Evolutionary conservation across 2,888 invertebrate species (phyloP).

Genomic region (Hypercompe scribonia): DNA sequence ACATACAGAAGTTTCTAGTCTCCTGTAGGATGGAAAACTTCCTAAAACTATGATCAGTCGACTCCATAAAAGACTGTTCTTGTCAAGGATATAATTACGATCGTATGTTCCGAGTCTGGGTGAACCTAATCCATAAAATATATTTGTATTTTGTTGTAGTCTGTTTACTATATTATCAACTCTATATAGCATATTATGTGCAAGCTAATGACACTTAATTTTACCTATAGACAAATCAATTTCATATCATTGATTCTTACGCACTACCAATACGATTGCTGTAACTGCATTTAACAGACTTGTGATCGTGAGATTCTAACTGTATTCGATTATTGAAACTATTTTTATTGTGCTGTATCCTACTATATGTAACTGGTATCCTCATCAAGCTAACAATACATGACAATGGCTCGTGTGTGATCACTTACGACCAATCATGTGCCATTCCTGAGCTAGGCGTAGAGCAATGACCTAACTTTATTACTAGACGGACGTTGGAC

Average conservation of each 20-base stretch:
- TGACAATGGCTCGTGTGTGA: slow-evolving; percentile 33
- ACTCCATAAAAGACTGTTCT: background rate
- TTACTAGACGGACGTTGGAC: slow-evolving; percentile 52
- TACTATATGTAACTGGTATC: slow-evolving; percentile 54
- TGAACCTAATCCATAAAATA: background rate
- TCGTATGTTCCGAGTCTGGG: background rate
- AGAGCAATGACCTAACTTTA: slow-evolving; percentile 63
- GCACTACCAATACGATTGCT: too few species aligned
- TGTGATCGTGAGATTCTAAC: background rate
- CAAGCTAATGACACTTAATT: background rate
- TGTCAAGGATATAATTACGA: background rate
- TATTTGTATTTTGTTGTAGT: background rate
- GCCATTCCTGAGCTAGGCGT: slow-evolving; percentile 33
- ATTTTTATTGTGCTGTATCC: background rate
- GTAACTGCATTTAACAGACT: background rate
- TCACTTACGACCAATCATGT: slow-evolving; percentile 31
- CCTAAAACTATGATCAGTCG: too few species aligned
- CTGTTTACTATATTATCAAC: background rate
- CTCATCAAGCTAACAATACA: slow-evolving; percentile 55
- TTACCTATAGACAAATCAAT: too few species aligned
- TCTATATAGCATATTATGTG: background rate
- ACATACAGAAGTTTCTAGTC: background rate
- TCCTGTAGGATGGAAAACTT: too few species aligned
- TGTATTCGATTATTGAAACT: background rate
- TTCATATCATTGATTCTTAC: too few species aligned